Percentiles rank a stretch among this genome's conserved stretches.
These are phyloP conservation scores for Bradypodion pumilum DNA, from an alignment of 2,797 vertebrate species.

Conservation along the genomic window DNA sequence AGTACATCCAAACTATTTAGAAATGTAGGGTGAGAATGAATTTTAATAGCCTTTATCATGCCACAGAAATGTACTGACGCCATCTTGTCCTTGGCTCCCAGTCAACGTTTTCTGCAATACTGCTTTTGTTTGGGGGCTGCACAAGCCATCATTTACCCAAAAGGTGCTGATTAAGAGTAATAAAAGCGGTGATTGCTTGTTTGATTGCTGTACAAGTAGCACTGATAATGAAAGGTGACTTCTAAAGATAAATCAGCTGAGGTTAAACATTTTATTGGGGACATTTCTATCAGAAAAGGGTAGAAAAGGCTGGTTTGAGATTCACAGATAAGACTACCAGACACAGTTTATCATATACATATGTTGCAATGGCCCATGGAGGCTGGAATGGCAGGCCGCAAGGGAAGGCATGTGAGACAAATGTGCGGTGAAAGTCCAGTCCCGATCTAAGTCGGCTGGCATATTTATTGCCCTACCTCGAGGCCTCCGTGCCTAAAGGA, in stretches of 20 bases:
- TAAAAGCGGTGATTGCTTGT: background rate
- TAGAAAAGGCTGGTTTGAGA: background rate
- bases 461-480: no score
- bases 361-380: no score
- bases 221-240: background rate
- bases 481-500: no score
- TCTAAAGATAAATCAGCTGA: background rate
- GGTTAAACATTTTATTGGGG: background rate
- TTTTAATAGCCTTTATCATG: constrained; percentile 59
- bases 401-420: no score
- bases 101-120: constrained; percentile 39
- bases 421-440: no score
- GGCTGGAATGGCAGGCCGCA: no score
- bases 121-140: constrained; percentile 27
- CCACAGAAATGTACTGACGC: constrained; percentile 48
- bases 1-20: constrained; percentile 55
- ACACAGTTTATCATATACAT: background rate
- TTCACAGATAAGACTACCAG: background rate
- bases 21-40: constrained; percentile 68
- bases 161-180: constrained; percentile 12
- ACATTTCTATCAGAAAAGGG: background rate
- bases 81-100: constrained; percentile 48
- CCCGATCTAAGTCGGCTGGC: no score
- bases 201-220: background rate
- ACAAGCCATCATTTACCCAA: background rate